These are phyloP conservation scores for Vanessa tameamea DNA, from an alignment of 1,140 invertebrate genomes.

Conservation along the genomic window DNA sequence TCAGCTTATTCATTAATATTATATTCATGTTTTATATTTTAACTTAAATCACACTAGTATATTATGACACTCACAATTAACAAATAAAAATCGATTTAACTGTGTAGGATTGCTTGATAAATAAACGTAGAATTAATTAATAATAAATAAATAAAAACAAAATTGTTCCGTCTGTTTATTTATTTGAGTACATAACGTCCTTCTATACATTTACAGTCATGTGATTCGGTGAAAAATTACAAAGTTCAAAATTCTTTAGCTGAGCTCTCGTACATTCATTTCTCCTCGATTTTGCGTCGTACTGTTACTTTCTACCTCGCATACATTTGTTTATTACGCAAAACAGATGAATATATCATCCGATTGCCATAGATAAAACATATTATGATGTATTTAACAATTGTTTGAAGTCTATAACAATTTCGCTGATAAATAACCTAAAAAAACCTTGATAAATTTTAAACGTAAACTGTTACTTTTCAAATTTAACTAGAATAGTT, in stretches of 20 bases:
- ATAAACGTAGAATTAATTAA: not conserved
- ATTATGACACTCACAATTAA: no score
- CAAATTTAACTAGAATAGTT: no score
- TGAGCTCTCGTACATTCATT: slow-evolving; percentile 10
- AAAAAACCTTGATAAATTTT: no score
- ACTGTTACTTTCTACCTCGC: slow-evolving; percentile 15
- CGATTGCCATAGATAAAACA: no score
- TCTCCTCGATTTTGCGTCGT: slow-evolving; percentile 6
- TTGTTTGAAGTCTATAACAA: no score
- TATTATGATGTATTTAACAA: no score
- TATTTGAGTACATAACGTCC: slow-evolving; percentile 61
- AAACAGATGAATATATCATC: not conserved
- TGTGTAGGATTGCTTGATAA: not conserved
- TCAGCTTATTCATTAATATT: no score
- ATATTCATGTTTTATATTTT: no score
- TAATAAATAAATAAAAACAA: slow-evolving; percentile 22
- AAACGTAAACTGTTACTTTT: no score
- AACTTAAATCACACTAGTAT: no score
- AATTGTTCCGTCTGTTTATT: slow-evolving; percentile 48
- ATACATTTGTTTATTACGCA: not conserved
- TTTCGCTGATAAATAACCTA: no score
- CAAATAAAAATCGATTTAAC: no score
- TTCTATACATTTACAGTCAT: slow-evolving; percentile 48
- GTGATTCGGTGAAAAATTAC: slow-evolving; percentile 58
- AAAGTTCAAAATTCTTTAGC: slow-evolving; percentile 48